Evolutionary conservation across 2,113 vertebrate species (phyloP).

Genomic region (Halcyon senegalensis): DNA sequence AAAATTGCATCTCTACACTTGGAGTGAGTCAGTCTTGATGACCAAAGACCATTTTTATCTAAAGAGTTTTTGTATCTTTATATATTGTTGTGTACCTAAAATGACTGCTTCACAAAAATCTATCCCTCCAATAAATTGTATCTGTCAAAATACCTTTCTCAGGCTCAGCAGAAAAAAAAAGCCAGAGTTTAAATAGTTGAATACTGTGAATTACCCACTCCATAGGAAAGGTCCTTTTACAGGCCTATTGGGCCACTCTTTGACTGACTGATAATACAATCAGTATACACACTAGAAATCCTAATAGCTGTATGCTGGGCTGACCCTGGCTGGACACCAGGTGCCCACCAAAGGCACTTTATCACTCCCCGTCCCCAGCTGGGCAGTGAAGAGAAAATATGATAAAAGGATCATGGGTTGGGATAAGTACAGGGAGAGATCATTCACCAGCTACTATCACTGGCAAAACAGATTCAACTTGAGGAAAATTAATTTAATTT

Average conservation of each 20-base stretch:
- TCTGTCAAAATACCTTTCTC: neutral
- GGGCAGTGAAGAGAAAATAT: neutral
- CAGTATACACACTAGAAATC: neutral
- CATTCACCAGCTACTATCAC: neutral
- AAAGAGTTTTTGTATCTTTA: neutral
- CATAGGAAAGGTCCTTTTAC: neutral
- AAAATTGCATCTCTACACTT: neutral
- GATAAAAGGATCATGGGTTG: neutral
- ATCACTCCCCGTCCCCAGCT: neutral
- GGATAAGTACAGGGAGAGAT: neutral
- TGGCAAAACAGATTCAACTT: neutral
- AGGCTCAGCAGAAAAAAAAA: neutral
- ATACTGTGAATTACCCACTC: neutral
- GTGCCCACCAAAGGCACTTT: neutral
- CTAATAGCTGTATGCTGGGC: neutral
- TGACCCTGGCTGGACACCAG: neutral
- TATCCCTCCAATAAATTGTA: neutral
- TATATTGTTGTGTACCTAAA: neutral
- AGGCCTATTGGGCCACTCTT: neutral
- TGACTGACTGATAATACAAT: neutral
- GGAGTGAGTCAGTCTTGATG: neutral
- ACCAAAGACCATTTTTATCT: neutral
- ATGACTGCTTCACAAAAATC: neutral
- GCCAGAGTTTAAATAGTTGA: neutral
- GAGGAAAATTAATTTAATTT: neutral